Conservation (phyloP, 1,140 invertebrate genomes). For the Archivesica marissinica region DNA sequence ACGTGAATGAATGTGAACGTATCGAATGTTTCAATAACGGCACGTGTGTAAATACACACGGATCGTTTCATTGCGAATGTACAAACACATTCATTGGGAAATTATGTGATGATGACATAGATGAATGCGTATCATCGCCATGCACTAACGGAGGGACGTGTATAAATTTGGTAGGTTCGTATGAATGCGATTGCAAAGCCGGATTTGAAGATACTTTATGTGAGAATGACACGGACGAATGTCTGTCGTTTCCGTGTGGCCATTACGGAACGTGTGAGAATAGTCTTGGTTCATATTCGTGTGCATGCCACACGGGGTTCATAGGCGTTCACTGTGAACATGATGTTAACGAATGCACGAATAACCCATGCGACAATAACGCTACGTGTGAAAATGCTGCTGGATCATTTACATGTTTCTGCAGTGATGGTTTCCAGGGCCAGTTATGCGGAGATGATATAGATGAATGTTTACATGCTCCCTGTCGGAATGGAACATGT, state of each 20-base stretch:
- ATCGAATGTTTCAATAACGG: conserved; percentile 68
- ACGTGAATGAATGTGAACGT: conserved; percentile 67
- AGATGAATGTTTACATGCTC: conserved; percentile 93
- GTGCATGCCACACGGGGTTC: conserved; percentile 9
- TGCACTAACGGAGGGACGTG: conserved; percentile 70
- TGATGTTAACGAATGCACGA: conserved; percentile 28
- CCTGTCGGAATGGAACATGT: conserved; percentile 96
- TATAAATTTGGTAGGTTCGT: conserved; percentile 82
- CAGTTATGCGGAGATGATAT: conserved; percentile 95
- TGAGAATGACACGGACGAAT: conserved; percentile 58
- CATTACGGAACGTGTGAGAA: conserved; percentile 46
- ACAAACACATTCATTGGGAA: conserved; percentile 88
- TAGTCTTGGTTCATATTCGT: conserved; percentile 24
- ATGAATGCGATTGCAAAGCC: conserved; percentile 61
- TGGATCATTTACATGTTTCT: conserved; percentile 85
- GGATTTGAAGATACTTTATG: conserved; percentile 81
- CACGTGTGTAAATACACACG: conserved; percentile 52
- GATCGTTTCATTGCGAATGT: conserved; percentile 42
- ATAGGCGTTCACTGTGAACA: background rate
- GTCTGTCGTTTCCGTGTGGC: conserved; percentile 38
- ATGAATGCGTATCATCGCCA: conserved; percentile 66
- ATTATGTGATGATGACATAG: conserved; percentile 48
- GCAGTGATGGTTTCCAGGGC: conserved; percentile 92
- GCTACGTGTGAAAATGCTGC: conserved; percentile 21
- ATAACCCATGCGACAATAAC: conserved; percentile 29